Base-by-base conservation (phyloP, 2,797 vertebrate species). In the Amblyraja radiata region DNA sequence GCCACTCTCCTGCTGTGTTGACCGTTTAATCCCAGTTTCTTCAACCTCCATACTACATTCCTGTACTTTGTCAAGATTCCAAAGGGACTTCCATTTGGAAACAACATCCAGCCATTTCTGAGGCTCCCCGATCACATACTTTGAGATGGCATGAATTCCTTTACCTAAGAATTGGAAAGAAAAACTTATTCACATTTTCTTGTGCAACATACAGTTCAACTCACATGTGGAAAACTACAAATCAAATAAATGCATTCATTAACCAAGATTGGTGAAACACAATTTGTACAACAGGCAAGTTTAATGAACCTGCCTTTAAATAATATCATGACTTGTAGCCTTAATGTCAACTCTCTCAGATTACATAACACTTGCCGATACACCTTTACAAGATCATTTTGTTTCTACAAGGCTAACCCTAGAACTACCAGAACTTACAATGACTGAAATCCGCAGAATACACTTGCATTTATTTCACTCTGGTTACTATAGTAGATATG, bases 41-140 rank as follows among this genome's bases (percentile, higher is more conserved):
- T 10, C 76, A 14, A n/a, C 46, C 13, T 76, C 90, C 28, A 68
- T 74, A 76, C 39, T 74, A 25, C 46, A 28, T 76, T n/a, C 39
- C 46, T 92, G 23, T 14, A 25, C 23, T 76, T 76, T 92, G 25
- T 94, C 5, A 0, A 16, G 1, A 76, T 93, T 93, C 68, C 90
- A 78, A 94, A 96, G 94, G 61, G 93, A 95, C 94, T 93, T 94
- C 98, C 98, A 99, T 80, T 95, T 93, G 94, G 95, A 94, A 93
- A 97, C 94, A 94, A 95, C 93, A 79, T 94, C 93, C 90, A 94
- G 93, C 98, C 98, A 99, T 28, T 94, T 94, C 54, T 94, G 94
- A 0, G 93, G 94, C 80, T 97, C 96, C 90, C 95, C 96, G 54
- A 95, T 90, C 93, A 98, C 93, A 93, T 95, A 96, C 93, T 95